A percentile compares a stretch with the other conserved stretches of the same genome.
Evolutionary conservation across 1,140 invertebrate species (phyloP).

Genomic region (Drosophila rhopaloa): DNA sequence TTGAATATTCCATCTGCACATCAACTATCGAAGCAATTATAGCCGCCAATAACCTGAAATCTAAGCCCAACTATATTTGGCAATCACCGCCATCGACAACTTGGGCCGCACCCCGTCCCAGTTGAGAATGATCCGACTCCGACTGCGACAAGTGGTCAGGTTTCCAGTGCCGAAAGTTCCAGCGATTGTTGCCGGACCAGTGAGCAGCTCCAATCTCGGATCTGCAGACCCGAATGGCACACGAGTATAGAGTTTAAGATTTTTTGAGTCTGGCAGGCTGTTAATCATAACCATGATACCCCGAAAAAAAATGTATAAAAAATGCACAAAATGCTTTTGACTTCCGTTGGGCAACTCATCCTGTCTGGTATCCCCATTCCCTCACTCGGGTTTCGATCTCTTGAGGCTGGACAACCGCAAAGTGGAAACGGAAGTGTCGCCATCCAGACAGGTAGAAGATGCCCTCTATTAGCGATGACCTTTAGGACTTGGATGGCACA

Average conservation of each 20-base stretch:
- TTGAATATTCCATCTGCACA: conserved; percentile 17
- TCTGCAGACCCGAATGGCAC: conserved; percentile 26
- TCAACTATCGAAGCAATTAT: conserved; percentile 28
- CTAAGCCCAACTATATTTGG: conserved; percentile 49
- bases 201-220: conserved; percentile 35
- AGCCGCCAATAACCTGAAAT: conserved; percentile 37
- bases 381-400: conserved; percentile 40
- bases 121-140: conserved; percentile 31
- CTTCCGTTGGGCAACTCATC: conserved; percentile 66
- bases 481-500: conserved; percentile 68
- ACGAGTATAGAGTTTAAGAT: conserved; percentile 67
- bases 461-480: conserved; percentile 64
- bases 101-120: conserved; percentile 43
- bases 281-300: conserved; percentile 33
- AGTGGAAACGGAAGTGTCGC: conserved; percentile 83
- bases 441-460: conserved; percentile 45
- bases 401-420: conserved; percentile 71
- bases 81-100: conserved; percentile 26
- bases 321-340: conserved; percentile 49
- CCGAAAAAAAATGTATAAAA: conserved; percentile 41
- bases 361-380: conserved; percentile 41
- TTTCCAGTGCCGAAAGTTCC: conserved; percentile 28
- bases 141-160: conserved; percentile 40
- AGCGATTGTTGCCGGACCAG: conserved; percentile 53
- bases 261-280: conserved; percentile 36